Evolutionary conservation across 2,113 vertebrate genomes (phyloP), one percentile per base, ranked within the genome.

Genomic region (Anolis sagrei): DNA sequence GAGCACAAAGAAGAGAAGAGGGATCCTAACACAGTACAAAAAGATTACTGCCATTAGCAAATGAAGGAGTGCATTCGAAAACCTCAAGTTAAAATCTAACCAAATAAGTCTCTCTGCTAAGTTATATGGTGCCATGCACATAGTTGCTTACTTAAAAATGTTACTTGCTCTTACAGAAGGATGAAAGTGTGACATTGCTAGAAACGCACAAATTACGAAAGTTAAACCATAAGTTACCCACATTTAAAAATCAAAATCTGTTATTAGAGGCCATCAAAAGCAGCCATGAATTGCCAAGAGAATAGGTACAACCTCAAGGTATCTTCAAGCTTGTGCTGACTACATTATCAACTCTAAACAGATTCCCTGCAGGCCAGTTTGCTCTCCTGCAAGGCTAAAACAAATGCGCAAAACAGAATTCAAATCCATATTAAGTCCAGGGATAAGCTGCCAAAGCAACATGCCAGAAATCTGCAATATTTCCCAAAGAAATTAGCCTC

Each of bases 291-390:
- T 64, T 76, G 73, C 61, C 61, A 49, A 76, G 61, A 66, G n/a
- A 76, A 27, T 44, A 66, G 58, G 58, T 14, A 34, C 16, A 76
- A 49, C 39, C 23, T 32, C 34, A 83, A 76, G 44, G 61, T 66
- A 51, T 27, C 39, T n/a, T 76, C 34, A 66, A 49, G 61, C 21
- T 66, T 76, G 66, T 74, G 81, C 34, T 58, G 48, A 64, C 23
- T 64, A 19, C 36, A 34, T 68, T 68, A 76, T 76, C 73, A 68
- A 76, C 36, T 76, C 74, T 84, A 76, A 84, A 84, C 58, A 84
- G 82, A 61, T 84, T 51, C 82, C 39, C 44, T 34, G 8, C 29
- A 76, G 58, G 25, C 11, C 10, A 18, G 39, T 34, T 66, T 73
- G 32, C 10, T 68, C 58, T 68, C 36, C 44, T 34, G 39, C 82